Evolutionary conservation across 1,140 invertebrate species (phyloP), one percentile per base, ranked within the genome.

Genomic region (Calliopsis andreniformis): DNA sequence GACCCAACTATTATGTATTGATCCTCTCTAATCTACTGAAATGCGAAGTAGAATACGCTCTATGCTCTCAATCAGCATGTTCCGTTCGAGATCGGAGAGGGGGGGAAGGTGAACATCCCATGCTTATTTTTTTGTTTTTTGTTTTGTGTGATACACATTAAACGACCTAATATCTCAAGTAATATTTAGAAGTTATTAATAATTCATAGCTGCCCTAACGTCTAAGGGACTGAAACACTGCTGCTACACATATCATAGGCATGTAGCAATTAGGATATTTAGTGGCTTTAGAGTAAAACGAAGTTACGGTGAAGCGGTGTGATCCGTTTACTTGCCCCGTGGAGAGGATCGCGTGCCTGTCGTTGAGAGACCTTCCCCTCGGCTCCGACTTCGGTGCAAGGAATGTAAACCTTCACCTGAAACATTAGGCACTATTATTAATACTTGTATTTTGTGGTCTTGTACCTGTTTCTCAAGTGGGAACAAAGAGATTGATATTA

Each of bases 321-420:
- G 70, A 70, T 68, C 28, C 62, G 61, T 77, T 91, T 87, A 91
- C 80, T 92, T 91, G 83, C 85, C 86, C 32, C 89, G 88, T 30
- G 87, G 83, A 55, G 89, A 88, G 68, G 85, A 88, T 83, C 90
- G 88, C 53, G 87, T 89, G 56, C 88, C 89, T 25, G 85, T 85
- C 35, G 85, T 84, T 64, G 89, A 87, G 10, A 91, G 86, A 18
- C 89, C 90, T 69, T 91, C 90, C 20, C 89, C 89, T 78, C 90
- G 89, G 85, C 89, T 91, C 78, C 89, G 89, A 88, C 89, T 92
- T 86, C 89, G 88, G 85, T 91, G 89, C 86, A 92, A 86, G 63
- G 89, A 90, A 85, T 92, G 91, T 79, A 92, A 84, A 69, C 90
- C 91, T 73, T 92, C 90, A 45, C 89, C 91, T 92, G 43, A 18